phyloP scores from a whole-genome alignment of 2,888 invertebrate genomes.

The Sipunculus nudus region DNA sequence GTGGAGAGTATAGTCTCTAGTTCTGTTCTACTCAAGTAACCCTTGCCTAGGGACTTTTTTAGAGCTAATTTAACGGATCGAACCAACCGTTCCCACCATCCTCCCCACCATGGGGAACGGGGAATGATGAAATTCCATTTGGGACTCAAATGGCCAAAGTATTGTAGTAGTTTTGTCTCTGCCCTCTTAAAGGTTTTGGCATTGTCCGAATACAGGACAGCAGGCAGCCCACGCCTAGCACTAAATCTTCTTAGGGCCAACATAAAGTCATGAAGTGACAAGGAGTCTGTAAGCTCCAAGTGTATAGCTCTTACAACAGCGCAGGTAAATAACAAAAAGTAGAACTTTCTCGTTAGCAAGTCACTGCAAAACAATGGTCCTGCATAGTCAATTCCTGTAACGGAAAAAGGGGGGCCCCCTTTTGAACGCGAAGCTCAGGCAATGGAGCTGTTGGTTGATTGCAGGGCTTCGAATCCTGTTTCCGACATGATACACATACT shows the following conservation, averaged over 20 bases:
- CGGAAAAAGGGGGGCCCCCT: conserved; percentile 14
- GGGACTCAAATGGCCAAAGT: conserved; percentile 6
- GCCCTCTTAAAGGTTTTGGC: not conserved
- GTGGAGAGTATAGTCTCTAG: not conserved
- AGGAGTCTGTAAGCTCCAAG: conserved; percentile 15
- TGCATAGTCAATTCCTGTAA: conserved; percentile 22
- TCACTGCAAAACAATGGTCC: conserved; percentile 16
- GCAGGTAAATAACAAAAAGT: conserved; percentile 24
- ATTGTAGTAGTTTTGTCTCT: not conserved
- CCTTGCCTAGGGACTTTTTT: conserved; percentile 12
- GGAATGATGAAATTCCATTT: conserved; percentile 19
- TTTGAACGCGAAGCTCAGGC: conserved; percentile 6
- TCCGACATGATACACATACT: conserved; percentile 2
- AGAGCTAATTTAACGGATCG: conserved; percentile 13
- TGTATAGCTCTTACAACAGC: conserved; percentile 23
- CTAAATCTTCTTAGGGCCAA: conserved; percentile 19
- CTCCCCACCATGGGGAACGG: conserved; percentile 24
- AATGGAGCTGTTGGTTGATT: not conserved
- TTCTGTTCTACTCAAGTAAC: not conserved
- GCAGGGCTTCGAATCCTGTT: not conserved
- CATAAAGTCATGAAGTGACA: conserved; percentile 9
- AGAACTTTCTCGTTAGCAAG: conserved; percentile 6
- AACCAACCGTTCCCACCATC: conserved; percentile 12
- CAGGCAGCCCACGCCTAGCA: conserved; percentile 11
- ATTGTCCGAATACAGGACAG: not conserved